Base-by-base conservation (phyloP, 2,113 vertebrate species). In the Ceratotherium simum region DNA sequence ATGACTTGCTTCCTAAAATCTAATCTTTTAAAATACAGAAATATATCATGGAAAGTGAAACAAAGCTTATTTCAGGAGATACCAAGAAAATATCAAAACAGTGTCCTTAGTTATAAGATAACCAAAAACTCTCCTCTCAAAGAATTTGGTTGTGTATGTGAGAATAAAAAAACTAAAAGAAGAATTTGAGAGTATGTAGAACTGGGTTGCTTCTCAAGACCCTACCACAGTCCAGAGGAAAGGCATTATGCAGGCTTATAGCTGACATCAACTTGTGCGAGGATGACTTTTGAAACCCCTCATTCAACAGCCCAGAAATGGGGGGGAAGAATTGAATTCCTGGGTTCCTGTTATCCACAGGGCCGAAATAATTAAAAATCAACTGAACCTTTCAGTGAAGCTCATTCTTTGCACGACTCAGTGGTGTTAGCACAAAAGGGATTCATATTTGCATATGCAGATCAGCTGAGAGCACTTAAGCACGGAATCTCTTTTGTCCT, bases 1-100 rank as follows among this genome's bases (percentile, higher is more conserved):
- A 62, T 83, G 39, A 80, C 29, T 60, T 11, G 4, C 42, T 81
- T 94, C 48, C 82, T 95, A 78, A 82, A 78, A 92, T 51, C 7
- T 17, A 82, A 90, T 70, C 60, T 48, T 81, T 96, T 78, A 67
- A 90, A 92, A 94, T 46, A 60, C 46, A 80, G 73, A 96, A 78
- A 90, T 64, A 20, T 11, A 70, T 36, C 27, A n/a, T 33, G 58
- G 33, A 2, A 70, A 58, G 69, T 64, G 23, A 88, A 81, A 73
- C 36, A 58, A 60, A 86, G 33, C 25, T 64, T 76, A 81, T 81
- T 76, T 91, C 65, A 76, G 18, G 81, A 96, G 21, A 95, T n/a
- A 81, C 42, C 27, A n/a, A 69, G 36, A 92, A 95, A 89, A 89
- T 51, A 56, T 39, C 18, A 65, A 85, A 90, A 29, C 10, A 42